Conservation (phyloP, 2,797 vertebrate genomes). For the Limnodromus scolopaceus region DNA sequence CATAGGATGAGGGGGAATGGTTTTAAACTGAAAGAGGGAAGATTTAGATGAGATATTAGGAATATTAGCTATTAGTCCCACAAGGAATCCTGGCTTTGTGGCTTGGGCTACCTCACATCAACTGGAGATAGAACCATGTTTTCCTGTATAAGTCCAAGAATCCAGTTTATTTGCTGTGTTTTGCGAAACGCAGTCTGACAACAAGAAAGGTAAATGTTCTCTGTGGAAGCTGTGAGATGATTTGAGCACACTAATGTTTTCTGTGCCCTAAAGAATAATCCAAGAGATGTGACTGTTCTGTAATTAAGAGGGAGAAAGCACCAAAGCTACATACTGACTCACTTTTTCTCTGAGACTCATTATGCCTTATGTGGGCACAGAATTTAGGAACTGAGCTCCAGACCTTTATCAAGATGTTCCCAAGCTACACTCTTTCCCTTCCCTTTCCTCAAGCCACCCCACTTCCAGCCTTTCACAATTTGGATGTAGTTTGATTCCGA, state of each 20-base stretch:
- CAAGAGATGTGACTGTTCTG: not conserved
- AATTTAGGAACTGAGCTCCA: not conserved
- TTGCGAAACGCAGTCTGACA: fast-evolving
- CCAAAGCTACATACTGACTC: not conserved
- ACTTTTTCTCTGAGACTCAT: fast-evolving
- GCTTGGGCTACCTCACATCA: not conserved
- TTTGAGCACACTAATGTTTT: not conserved
- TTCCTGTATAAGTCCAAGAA: not conserved
- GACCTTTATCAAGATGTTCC: not conserved
- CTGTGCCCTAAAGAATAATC: not conserved
- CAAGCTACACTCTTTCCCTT: not conserved
- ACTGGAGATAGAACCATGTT: not conserved
- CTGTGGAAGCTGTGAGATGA: not conserved
- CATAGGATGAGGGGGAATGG: too few relatives aligned
- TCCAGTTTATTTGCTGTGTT: not conserved
- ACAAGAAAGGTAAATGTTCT: not conserved
- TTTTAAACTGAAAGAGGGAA: too few relatives aligned
- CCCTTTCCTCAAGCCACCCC: not conserved
- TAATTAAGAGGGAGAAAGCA: not conserved
- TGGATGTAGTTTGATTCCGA: not conserved
- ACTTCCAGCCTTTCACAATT: not conserved
- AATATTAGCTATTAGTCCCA: too few relatives aligned
- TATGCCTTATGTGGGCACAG: not conserved
- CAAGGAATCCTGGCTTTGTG: too few relatives aligned
- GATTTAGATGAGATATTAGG: too few relatives aligned